These are phyloP conservation scores for Tetragnatha versicolor DNA, from an alignment of 1,140 invertebrate species.

Conservation along the genomic window DNA sequence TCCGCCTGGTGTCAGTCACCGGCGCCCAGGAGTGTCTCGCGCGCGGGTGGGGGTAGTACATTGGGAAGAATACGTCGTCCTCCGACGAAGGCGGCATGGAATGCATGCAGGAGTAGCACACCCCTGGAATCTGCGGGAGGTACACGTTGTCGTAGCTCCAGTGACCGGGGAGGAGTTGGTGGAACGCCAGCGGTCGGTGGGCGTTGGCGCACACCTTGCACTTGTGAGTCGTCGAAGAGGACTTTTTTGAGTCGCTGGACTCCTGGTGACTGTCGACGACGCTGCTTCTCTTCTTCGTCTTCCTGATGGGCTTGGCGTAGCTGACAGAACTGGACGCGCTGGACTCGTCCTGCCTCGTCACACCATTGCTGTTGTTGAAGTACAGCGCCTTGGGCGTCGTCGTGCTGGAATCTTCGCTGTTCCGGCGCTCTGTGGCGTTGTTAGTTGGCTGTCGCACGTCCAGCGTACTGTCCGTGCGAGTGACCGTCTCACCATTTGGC, in stretches of 20 bases:
- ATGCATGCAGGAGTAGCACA: constrained; percentile 37
- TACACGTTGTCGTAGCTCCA: constrained; percentile 54
- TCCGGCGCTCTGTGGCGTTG: not conserved
- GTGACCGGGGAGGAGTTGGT: constrained; percentile 43
- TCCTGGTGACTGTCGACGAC: not conserved
- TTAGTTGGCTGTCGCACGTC: not conserved
- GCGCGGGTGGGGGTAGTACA: constrained; percentile 27
- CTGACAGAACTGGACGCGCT: constrained; percentile 20
- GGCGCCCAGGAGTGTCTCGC: constrained; percentile 48
- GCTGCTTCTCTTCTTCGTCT: constrained; percentile 16
- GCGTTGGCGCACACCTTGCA: constrained; percentile 45
- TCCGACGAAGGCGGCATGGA: constrained; percentile 18
- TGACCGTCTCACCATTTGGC: constrained; percentile 34
- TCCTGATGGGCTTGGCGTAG: constrained; percentile 17
- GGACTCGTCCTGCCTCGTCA: constrained; percentile 41
- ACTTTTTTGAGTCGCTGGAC: constrained; percentile 18
- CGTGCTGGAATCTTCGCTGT: constrained; percentile 31
- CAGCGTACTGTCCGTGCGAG: constrained; percentile 25
- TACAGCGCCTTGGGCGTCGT: constrained; percentile 33
- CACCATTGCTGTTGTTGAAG: constrained; percentile 5
- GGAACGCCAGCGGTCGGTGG: constrained; percentile 37
- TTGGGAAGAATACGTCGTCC: constrained; percentile 37
- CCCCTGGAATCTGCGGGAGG: constrained; percentile 41
- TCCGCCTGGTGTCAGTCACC: not conserved
- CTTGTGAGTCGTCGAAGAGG: constrained; percentile 16